Percentiles rank a stretch among this genome's conserved stretches.
phyloP scores from a whole-genome alignment of 2,113 vertebrate species.

The Pao palembangensis region DNA sequence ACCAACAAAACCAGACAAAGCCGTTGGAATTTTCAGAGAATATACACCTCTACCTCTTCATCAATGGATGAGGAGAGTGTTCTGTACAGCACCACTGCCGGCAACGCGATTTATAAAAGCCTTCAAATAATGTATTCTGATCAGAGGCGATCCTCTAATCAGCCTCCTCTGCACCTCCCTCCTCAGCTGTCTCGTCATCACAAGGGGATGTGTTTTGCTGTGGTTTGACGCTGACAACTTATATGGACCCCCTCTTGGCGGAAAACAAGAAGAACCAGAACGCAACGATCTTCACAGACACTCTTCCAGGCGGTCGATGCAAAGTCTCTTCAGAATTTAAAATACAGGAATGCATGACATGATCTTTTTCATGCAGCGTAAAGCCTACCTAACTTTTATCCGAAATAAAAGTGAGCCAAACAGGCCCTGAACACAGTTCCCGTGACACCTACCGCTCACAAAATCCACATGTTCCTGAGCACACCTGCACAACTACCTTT shows the following conservation, averaged over 20 bases:
- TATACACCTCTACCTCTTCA: no score
- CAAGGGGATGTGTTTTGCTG: slow-evolving; percentile 34
- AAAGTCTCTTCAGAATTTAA: no score
- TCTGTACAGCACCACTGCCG: neutral
- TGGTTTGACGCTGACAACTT: slow-evolving; percentile 39
- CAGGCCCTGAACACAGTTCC: neutral
- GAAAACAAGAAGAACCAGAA: slow-evolving; percentile 6
- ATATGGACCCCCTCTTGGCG: slow-evolving; percentile 25
- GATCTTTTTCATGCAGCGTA: neutral
- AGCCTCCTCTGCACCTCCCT: slow-evolving; percentile 32
- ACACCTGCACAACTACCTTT: slow-evolving; percentile 51
- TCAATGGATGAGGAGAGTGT: neutral
- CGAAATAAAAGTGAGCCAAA: neutral
- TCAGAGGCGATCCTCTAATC: slow-evolving; percentile 43
- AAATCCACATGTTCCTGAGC: slow-evolving; percentile 49
- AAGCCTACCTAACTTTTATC: neutral
- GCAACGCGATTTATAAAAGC: slow-evolving; percentile 34
- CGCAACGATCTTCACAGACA: no score
- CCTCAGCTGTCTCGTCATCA: slow-evolving; percentile 32
- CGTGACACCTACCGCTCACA: slow-evolving; percentile 46
- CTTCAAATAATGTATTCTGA: slow-evolving; percentile 37
- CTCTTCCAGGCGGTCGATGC: no score
- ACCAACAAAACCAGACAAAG: no score
- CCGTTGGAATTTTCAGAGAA: no score
- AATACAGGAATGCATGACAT: no score